Conservation (phyloP, 1,140 invertebrate species). For the Bombus fervidus region DNA sequence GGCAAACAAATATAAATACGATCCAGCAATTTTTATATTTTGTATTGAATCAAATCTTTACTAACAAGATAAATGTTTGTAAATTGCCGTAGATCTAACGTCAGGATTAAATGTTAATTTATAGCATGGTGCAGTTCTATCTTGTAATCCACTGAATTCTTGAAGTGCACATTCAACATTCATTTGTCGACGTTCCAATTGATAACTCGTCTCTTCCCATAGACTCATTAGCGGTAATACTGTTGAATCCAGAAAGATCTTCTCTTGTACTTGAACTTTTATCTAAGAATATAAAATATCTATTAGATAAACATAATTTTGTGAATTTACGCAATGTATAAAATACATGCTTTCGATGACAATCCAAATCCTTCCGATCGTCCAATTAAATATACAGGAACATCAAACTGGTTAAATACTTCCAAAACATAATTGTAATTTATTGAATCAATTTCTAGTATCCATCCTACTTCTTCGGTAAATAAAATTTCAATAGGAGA, state of each 20-base stretch:
- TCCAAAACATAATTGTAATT: constrained; percentile 85
- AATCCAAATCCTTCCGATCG: constrained; percentile 86
- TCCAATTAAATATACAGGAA: constrained; percentile 90
- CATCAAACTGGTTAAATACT: constrained; percentile 84
- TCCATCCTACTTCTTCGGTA: constrained; percentile 95
- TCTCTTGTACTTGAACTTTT: constrained; percentile 85
- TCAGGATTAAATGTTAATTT: constrained; percentile 89
- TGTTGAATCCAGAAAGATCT: constrained; percentile 85
- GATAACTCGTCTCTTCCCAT: constrained; percentile 98
- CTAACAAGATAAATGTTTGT: constrained; percentile 68
- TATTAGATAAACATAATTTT: background rate
- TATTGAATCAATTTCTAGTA: constrained; percentile 90
- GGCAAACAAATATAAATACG: constrained; percentile 20
- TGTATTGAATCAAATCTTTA: constrained; percentile 24
- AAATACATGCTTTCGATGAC: constrained; percentile 82
- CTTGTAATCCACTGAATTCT: constrained; percentile 86
- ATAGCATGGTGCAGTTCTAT: constrained; percentile 86
- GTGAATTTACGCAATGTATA: constrained; percentile 17
- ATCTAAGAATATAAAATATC: constrained; percentile 74
- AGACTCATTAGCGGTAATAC: constrained; percentile 88
- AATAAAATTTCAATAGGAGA: constrained; percentile 89
- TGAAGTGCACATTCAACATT: constrained; percentile 90
- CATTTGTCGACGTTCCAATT: constrained; percentile 92
- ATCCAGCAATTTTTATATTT: background rate
- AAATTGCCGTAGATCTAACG: constrained; percentile 73